A percentile compares a stretch with the other conserved stretches of the same genome.
Conservation (phyloP, 2,888 invertebrate species). For the Calliphora vomitoria region DNA sequence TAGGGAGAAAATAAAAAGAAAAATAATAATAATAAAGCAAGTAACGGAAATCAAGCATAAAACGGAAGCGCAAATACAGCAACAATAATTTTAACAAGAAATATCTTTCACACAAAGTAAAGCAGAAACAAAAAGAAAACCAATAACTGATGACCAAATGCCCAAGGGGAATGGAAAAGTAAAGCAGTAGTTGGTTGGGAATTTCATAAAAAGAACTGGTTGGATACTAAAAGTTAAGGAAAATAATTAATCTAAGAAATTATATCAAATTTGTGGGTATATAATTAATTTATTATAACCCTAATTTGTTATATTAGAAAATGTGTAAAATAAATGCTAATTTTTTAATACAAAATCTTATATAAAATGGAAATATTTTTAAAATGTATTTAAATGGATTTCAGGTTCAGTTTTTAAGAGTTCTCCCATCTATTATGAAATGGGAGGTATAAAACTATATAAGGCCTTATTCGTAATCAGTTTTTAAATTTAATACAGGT, state of each 20-base stretch:
- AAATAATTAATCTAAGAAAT: not conserved
- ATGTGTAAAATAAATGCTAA: no score
- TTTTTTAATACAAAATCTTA: no score
- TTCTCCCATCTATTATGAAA: no score
- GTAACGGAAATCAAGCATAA: conserved; percentile 39
- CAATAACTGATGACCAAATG: conserved; percentile 17
- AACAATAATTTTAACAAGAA: conserved; percentile 12
- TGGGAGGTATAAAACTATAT: no score
- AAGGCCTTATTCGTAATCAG: no score
- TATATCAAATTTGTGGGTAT: not conserved
- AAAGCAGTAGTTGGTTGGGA: not conserved
- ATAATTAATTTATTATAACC: not conserved
- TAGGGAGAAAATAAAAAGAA: conserved; percentile 21
- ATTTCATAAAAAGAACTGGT: not conserved
- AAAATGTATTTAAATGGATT: no score
- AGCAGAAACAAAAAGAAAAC: not conserved
- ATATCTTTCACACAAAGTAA: not conserved
- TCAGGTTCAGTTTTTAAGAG: no score
- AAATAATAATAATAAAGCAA: not conserved
- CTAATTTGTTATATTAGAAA: no score
- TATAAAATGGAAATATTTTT: no score
- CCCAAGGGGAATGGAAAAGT: not conserved
- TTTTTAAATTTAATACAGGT: no score
- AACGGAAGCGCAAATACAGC: conserved; percentile 14
- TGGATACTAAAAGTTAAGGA: not conserved